Evolutionary conservation across 2,888 invertebrate genomes (phyloP), one percentile per base, ranked within the genome.

Genomic region (Dicyrtomina minuta): DNA sequence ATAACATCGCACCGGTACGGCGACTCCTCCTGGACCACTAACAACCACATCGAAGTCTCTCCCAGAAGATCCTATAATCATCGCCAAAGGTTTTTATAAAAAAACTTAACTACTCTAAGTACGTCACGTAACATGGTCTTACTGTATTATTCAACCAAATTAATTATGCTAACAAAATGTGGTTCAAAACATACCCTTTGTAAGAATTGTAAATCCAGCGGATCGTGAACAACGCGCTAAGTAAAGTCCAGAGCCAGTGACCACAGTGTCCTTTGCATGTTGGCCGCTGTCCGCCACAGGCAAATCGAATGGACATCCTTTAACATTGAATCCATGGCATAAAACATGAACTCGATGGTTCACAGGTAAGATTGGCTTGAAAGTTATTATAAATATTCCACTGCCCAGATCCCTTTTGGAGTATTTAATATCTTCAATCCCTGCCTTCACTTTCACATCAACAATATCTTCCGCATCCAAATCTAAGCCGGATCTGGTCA

Each of bases 41-140:
- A 92, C 90, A 0, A 95, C 91, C 0, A 95, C 94, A 81, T 95
- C 95, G 80, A 95, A 94, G 81, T 94, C 93, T 68, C 93, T 79
- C 27, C 81, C 81, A 1, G 91, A 89, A 59, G 75, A 78, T 33
- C 78, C 75, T 74, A 39, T 12, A 26, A 5, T 3, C 4, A 33
- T 5, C 55, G 27, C 2, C 26, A 39, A 58, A 58, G 39, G 13
- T 46, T 46, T 46, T 5, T 33, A 5, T 8, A 8, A 8, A 33
- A 5, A 12, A 13, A 13, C n/a, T 24, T 49, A 49, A 49, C n/a
- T n/a, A n/a, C n/a, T n/a, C n/a, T n/a, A n/a, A n/a, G n/a, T n/a
- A n/a, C n/a, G n/a, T n/a, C n/a, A n/a, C n/a, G n/a, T n/a, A n/a
- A n/a, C n/a, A n/a, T n/a, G n/a, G n/a, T n/a, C n/a, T n/a, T n/a